Evolutionary conservation across 2,888 invertebrate species (phyloP).

Genomic region (Drepana falcataria): DNA sequence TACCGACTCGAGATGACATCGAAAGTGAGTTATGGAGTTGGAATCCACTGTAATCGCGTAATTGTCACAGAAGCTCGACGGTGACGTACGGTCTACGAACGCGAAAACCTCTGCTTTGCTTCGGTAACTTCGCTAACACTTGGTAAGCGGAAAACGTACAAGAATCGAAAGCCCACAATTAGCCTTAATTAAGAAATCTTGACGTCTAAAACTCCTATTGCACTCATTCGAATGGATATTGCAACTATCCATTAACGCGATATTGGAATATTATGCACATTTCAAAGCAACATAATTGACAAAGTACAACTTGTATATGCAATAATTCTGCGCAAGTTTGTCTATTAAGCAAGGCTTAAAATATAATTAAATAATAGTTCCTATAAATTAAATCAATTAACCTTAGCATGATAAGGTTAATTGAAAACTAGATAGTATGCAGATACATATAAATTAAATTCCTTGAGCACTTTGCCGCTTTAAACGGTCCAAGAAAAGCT

Average conservation of each 20-base stretch:
- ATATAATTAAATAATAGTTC: conserved; percentile 3
- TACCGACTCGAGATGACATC: conserved; percentile 38
- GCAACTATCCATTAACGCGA: too few species aligned
- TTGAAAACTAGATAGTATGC: conserved; percentile 37
- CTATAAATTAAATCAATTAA: conserved; percentile 29
- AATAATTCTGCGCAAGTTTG: neutral
- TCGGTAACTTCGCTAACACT: neutral
- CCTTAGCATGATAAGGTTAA: conserved; percentile 34
- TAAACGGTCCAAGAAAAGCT: conserved; percentile 45
- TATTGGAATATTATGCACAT: too few species aligned
- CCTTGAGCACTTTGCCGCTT: conserved; percentile 31
- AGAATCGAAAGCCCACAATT: too few species aligned
- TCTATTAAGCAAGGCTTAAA: neutral
- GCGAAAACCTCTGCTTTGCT: neutral
- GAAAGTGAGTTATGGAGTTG: conserved; percentile 25
- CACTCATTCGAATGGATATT: too few species aligned
- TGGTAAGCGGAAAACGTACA: neutral
- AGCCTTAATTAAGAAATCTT: too few species aligned
- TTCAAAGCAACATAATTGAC: too few species aligned
- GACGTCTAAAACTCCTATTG: too few species aligned
- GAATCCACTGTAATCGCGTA: neutral
- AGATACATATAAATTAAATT: conserved; percentile 36
- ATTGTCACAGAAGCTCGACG: neutral
- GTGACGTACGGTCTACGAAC: neutral
- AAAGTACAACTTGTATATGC: too few species aligned